These are phyloP conservation scores for Pyrgus malvae DNA, from an alignment of 2,888 invertebrate species.

Conservation along the genomic window DNA sequence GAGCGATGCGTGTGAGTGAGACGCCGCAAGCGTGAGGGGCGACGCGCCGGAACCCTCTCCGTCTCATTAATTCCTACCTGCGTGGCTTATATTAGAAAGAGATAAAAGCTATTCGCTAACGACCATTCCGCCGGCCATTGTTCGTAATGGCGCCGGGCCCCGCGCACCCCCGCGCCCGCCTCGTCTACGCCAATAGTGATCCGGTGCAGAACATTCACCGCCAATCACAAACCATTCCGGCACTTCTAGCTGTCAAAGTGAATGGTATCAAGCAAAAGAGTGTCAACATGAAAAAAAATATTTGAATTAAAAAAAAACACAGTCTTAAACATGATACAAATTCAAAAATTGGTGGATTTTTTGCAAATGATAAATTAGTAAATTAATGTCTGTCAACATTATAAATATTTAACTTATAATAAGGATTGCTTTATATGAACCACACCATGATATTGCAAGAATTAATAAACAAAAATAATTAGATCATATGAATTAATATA, in stretches of 20 bases:
- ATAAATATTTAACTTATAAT: no score
- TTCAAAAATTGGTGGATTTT: background rate
- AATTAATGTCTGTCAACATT: no score
- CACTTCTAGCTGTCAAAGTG: constrained; percentile 80
- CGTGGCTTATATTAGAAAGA: constrained; percentile 80
- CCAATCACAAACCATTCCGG: constrained; percentile 82
- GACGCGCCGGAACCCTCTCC: constrained; percentile 72
- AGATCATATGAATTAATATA: no score
- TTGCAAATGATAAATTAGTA: no score
- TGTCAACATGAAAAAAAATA: constrained; percentile 41
- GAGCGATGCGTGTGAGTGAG: constrained; percentile 69
- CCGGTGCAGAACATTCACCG: constrained; percentile 81
- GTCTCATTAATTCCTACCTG: constrained; percentile 82
- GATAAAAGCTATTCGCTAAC: constrained; percentile 82
- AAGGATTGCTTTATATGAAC: no score
- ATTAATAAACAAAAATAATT: no score
- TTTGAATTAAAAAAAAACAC: background rate
- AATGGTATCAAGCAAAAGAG: constrained; percentile 68
- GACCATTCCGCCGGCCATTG: constrained; percentile 78
- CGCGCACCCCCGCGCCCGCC: constrained; percentile 65
- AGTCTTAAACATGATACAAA: no score
- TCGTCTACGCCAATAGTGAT: constrained; percentile 79
- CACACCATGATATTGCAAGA: no score
- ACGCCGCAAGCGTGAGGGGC: constrained; percentile 52
- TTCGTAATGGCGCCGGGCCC: constrained; percentile 77